Evolutionary conservation across 2,797 vertebrate genomes (phyloP), one percentile per base, ranked within the genome.

Genomic region (Anniella stebbinsi): DNA sequence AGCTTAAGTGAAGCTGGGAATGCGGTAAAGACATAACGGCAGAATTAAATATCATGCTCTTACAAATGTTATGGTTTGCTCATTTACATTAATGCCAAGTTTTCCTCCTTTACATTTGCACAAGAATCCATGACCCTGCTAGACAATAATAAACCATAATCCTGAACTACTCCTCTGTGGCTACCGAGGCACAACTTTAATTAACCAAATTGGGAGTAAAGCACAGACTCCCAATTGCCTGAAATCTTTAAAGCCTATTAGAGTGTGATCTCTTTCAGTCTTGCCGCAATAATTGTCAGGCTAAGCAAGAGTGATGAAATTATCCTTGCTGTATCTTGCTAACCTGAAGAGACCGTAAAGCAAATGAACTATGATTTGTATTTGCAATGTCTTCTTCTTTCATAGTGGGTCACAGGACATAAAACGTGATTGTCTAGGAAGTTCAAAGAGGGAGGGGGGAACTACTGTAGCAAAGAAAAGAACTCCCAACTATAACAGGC

Each of bases 171-270:
- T 48, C 89, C 91, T 30, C 84, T 94, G 72, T 72, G 80, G 87
- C 91, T 94, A 90, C 84, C 41, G 92, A 92, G 87, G 93, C 87
- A 90, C 70, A 95, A 87, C 41, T 94, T 94, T 93, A 91, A 95
- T 95, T 95, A 95, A 89, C 38, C 63, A 90, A 95, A 91, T 86
- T 90, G 48, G 54, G 87, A 94, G 93, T 92, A 90, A 94, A 96
- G 89, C 94, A 92, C 91, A 93, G 91, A 89, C 60, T 92, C 66
- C 5, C 1, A 82, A 94, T 54, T 83, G 78, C 91, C 83, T 84
- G 88, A 94, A 93, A 75, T 89, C 82, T 86, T 95, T 93, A 96
- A 96, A 96, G 84, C 70, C 92, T 92, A 84, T 95, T 90, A 95
- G 90, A 96, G 93, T 87, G 72, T 90, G 75, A 77, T 94, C 94